phyloP scores from a whole-genome alignment of 2,113 vertebrate species.

The Zosterops borbonicus region DNA sequence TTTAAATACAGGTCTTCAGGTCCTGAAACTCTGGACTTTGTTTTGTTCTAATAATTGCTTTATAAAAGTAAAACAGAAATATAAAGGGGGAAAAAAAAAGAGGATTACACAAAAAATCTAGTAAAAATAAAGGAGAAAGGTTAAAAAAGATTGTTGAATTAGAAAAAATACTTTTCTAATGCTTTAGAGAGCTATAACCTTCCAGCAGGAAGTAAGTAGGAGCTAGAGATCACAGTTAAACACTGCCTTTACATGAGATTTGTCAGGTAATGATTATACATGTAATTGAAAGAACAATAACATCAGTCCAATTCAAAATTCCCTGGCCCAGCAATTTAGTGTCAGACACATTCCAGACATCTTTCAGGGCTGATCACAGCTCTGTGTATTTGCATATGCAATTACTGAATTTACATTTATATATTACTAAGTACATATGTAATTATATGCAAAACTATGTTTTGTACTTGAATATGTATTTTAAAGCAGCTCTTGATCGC shows the following conservation, averaged over 20 bases:
- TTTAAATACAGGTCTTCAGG: neutral
- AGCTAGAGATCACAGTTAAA: neutral
- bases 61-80: neutral
- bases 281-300: neutral
- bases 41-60: neutral
- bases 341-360: neutral
- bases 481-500: neutral
- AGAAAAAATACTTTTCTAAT: neutral
- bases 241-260: neutral
- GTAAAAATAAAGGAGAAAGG: neutral
- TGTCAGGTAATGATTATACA: neutral
- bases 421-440: neutral
- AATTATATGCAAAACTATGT: neutral
- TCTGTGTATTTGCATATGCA: neutral
- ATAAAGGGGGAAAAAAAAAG: neutral
- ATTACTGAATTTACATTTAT: neutral
- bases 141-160: neutral
- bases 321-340: neutral
- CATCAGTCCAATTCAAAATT: neutral
- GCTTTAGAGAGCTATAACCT: neutral
- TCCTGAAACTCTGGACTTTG: neutral
- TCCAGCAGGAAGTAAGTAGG: neutral
- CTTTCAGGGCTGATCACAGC: neutral
- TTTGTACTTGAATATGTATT: neutral
- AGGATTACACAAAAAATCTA: rapidly evolving